Conservation (phyloP, 1,140 invertebrate genomes). For the Drosophila watanabei region DNA sequence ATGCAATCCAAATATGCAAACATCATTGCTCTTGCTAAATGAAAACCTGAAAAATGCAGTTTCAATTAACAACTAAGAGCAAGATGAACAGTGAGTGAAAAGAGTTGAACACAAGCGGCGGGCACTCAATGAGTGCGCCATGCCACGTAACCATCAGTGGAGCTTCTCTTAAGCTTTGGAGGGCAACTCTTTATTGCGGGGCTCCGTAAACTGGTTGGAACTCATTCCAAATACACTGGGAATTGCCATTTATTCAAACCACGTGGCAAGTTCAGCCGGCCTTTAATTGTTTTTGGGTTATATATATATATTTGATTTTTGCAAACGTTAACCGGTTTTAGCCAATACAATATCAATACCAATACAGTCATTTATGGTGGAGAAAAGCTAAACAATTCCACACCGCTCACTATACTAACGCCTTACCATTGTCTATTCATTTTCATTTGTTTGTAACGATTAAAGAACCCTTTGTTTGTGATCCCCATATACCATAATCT, state of each 20-base stretch:
- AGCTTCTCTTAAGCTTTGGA: conserved; percentile 2
- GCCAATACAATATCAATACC: neutral
- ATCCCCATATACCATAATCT: conserved; percentile 2
- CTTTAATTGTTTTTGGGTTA: neutral
- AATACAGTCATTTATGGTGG: neutral
- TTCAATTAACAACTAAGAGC: conserved; percentile 10
- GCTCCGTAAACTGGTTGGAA: conserved; percentile 13
- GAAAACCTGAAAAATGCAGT: conserved; percentile 28
- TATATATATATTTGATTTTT: neutral
- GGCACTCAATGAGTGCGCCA: neutral
- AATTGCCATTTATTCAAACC: conserved; percentile 21
- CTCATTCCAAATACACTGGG: neutral
- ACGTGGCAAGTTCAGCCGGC: conserved; percentile 35
- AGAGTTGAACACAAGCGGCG: neutral
- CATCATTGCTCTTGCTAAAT: conserved; percentile 9
- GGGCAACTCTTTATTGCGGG: conserved; percentile 9
- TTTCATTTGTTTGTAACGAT: neutral
- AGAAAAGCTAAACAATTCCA: neutral
- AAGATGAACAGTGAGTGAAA: neutral
- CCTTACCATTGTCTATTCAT: neutral
- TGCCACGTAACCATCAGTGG: conserved; percentile 28
- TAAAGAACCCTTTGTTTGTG: neutral
- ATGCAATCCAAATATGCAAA: conserved; percentile 36
- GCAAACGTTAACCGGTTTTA: conserved; percentile 26
- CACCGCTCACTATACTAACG: neutral